Evolutionary conservation across 2,113 vertebrate genomes (phyloP).

Genomic region (Sakesphorus luctuosus): DNA sequence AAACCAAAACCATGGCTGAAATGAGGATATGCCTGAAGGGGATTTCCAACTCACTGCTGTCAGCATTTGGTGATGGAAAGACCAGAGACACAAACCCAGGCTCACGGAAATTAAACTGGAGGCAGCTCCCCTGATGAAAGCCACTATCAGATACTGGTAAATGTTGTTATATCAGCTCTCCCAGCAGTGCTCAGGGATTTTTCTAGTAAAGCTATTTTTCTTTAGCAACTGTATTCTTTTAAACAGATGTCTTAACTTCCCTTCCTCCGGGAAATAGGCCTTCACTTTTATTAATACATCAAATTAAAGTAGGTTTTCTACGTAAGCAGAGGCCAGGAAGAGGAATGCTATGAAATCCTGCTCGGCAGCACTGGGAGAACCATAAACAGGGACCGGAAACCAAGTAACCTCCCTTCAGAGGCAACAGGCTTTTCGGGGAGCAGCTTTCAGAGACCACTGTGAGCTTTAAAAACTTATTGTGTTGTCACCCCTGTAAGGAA

Average conservation of each 20-base stretch:
- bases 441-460: neutral
- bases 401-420: neutral
- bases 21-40: neutral
- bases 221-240: constrained; percentile 17
- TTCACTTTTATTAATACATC: constrained; percentile 6
- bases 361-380: neutral
- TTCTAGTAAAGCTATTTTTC: constrained; percentile 33
- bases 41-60: neutral
- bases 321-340: neutral
- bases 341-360: constrained; percentile 6
- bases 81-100: neutral
- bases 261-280: constrained; percentile 48
- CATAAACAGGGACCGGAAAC: neutral
- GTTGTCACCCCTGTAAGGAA: neutral
- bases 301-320: constrained; percentile 24
- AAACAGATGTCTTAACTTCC: constrained; percentile 57
- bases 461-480: neutral
- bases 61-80: neutral
- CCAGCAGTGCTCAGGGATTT: constrained; percentile 29
- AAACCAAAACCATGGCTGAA: fast-evolving
- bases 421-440: neutral
- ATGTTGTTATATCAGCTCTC: neutral
- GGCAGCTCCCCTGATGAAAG: neutral
- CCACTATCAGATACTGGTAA: neutral
- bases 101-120: neutral